Evolutionary conservation across 2,797 vertebrate species (phyloP).

Genomic region (Novumbra hubbsi): DNA sequence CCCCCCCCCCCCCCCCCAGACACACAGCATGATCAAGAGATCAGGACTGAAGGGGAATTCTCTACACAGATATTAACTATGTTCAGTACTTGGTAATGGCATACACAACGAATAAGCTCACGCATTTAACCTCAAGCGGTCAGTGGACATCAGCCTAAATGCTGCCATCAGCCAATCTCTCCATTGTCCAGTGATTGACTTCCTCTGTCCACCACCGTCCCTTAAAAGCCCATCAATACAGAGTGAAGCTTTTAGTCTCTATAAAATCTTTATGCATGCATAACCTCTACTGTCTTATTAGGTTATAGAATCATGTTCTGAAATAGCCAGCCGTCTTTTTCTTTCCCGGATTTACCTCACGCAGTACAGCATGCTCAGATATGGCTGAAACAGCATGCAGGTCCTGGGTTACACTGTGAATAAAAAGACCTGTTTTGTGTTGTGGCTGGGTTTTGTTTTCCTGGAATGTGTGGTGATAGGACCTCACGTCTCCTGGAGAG

Average conservation of each 20-base stretch:
- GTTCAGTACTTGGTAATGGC: background rate
- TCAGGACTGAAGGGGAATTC: background rate
- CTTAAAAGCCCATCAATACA: slow-evolving; percentile 49
- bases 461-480: slow-evolving; percentile 30
- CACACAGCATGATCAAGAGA: background rate
- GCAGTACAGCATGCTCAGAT: background rate
- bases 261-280: slow-evolving; percentile 54
- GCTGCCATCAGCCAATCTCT: slow-evolving; percentile 11
- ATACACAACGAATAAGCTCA: slow-evolving; percentile 1
- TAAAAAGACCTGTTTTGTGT: slow-evolving; percentile 43
- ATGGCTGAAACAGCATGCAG: background rate
- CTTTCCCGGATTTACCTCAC: slow-evolving; percentile 3
- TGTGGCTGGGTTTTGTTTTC: slow-evolving; percentile 33
- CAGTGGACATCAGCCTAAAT: background rate
- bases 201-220: slow-evolving; percentile 12
- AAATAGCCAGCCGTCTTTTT: slow-evolving; percentile 12
- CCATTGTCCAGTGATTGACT: slow-evolving; percentile 31
- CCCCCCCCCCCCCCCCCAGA: no score
- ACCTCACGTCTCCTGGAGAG: slow-evolving; percentile 24
- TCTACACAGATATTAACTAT: background rate
- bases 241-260: slow-evolving; percentile 46
- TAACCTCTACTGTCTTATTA: slow-evolving; percentile 38
- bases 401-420: background rate
- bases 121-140: background rate
- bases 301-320: slow-evolving; percentile 34